Percentiles rank a stretch among this genome's conserved stretches.
These are phyloP conservation scores for Gibbula magus DNA, from an alignment of 2,888 invertebrate species.

Conservation along the genomic window DNA sequence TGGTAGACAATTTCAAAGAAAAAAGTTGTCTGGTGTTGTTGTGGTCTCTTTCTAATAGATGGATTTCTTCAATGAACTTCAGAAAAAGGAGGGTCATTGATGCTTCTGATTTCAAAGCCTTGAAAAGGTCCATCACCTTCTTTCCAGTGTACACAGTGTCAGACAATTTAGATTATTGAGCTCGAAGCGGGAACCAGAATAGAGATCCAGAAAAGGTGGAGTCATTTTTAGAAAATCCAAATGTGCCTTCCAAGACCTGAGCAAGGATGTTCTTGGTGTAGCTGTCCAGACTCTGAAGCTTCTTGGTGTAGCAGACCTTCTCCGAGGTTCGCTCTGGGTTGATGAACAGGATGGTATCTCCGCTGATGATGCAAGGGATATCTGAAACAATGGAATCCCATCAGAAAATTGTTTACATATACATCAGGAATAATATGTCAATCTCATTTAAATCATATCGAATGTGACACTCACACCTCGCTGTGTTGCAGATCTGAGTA, in stretches of 20 bases:
- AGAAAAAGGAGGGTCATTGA: slow-evolving; percentile 66
- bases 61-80: slow-evolving; percentile 58
- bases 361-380: slow-evolving; percentile 65
- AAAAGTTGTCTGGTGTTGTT: not conserved
- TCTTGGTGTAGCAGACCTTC: slow-evolving; percentile 42
- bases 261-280: slow-evolving; percentile 32
- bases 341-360: slow-evolving; percentile 57
- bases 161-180: slow-evolving; percentile 55
- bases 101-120: slow-evolving; percentile 58
- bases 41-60: slow-evolving; percentile 41
- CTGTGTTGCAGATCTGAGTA: too few relatives aligned
- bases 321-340: slow-evolving; percentile 53
- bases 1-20: not conserved
- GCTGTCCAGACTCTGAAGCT: slow-evolving; percentile 29
- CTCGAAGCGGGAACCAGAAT: slow-evolving; percentile 69
- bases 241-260: slow-evolving; percentile 51
- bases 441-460: too few relatives aligned
- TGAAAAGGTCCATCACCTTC: slow-evolving; percentile 56
- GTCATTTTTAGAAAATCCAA: slow-evolving; percentile 46
- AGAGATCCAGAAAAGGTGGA: slow-evolving; percentile 62
- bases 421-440: too few relatives aligned
- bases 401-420: too few relatives aligned
- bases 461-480: too few relatives aligned
- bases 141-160: slow-evolving; percentile 50
- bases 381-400: slow-evolving; percentile 48